Percentiles rank a stretch among this genome's conserved stretches.
Conservation (phyloP, 1,140 invertebrate genomes). For the Apis dorsata region DNA sequence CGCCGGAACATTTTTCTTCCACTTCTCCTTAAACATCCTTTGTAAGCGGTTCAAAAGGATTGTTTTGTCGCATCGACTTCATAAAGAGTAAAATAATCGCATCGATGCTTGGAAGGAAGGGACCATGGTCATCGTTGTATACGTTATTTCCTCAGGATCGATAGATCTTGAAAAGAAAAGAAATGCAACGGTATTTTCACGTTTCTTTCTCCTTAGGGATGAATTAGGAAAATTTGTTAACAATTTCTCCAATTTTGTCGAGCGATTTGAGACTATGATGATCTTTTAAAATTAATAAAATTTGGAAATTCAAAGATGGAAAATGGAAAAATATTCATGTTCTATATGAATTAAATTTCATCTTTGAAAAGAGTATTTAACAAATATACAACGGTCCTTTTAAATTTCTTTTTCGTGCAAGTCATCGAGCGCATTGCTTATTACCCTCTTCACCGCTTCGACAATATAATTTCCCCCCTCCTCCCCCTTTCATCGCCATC, state of each 20-base stretch:
- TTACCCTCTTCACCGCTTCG: too few relatives aligned
- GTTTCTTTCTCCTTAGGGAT: constrained; percentile 64
- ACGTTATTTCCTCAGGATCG: constrained; percentile 20
- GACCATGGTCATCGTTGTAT: neutral
- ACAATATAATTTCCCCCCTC: neutral
- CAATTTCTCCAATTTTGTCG: too few relatives aligned
- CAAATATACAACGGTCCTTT: too few relatives aligned
- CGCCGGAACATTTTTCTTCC: constrained; percentile 48
- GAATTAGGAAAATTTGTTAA: constrained; percentile 26
- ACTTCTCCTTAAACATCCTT: constrained; percentile 43
- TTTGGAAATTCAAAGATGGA: too few relatives aligned
- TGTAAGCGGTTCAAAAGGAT: constrained; percentile 44
- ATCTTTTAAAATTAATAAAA: too few relatives aligned
- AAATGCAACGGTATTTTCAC: constrained; percentile 28
- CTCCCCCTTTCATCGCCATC: neutral
- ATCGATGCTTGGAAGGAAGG: neutral
- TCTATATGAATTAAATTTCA: too few relatives aligned
- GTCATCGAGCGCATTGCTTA: too few relatives aligned
- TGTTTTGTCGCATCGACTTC: constrained; percentile 32
- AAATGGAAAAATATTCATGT: too few relatives aligned
- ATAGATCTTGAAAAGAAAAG: neutral
- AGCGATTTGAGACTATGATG: too few relatives aligned
- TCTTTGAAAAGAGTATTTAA: too few relatives aligned
- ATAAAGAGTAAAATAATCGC: constrained; percentile 34
- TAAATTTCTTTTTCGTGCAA: neutral